phyloP scores from a whole-genome alignment of 2,113 vertebrate species.

The Strix uralensis region DNA sequence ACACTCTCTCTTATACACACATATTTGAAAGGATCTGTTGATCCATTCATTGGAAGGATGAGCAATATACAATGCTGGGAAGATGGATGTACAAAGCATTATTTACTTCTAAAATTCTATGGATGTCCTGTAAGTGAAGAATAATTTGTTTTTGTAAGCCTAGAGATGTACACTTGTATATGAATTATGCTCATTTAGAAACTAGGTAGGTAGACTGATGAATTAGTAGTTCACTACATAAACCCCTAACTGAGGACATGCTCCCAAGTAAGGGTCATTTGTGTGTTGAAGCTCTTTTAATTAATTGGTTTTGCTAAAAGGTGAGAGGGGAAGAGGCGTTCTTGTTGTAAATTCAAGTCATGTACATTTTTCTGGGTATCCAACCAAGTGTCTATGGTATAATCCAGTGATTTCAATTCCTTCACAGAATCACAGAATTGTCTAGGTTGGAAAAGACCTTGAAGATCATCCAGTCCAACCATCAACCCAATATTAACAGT shows the following conservation, averaged over 20 bases:
- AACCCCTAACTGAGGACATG: background rate
- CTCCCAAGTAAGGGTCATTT: background rate
- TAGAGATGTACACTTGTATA: background rate
- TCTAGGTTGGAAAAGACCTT: no score
- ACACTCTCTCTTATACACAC: background rate
- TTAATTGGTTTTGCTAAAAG: background rate
- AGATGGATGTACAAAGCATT: background rate
- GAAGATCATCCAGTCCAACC: no score
- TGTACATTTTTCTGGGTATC: background rate
- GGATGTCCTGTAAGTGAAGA: background rate
- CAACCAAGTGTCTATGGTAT: background rate
- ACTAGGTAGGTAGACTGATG: background rate
- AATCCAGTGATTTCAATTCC: background rate
- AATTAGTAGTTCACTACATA: background rate
- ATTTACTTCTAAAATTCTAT: background rate
- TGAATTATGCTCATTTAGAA: background rate
- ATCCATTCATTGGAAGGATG: background rate
- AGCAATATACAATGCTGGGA: background rate
- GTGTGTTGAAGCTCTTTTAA: background rate
- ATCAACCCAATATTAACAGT: no score
- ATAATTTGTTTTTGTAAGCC: background rate
- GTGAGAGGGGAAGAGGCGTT: background rate
- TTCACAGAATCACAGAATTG: background rate
- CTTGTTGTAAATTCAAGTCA: background rate
- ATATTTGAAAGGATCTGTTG: background rate